A percentile compares a stretch with the other conserved stretches of the same genome.
phyloP scores from a whole-genome alignment of 2,888 invertebrate genomes.

The Chymomyza caudatula region DNA sequence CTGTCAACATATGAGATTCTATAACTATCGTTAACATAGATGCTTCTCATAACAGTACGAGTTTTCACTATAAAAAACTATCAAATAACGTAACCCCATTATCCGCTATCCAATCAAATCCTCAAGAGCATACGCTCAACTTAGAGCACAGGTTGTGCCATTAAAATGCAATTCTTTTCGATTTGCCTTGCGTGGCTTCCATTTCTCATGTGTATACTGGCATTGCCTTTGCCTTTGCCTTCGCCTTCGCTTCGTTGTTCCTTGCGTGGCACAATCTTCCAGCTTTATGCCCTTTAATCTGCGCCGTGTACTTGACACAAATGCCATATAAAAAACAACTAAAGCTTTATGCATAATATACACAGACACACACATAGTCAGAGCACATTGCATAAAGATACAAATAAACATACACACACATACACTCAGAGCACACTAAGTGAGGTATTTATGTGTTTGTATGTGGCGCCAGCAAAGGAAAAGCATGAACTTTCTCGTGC shows the following conservation, averaged over 20 bases:
- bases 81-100: slow-evolving; percentile 37
- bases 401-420: not conserved
- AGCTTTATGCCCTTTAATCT: slow-evolving; percentile 66
- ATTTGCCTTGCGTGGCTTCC: slow-evolving; percentile 46
- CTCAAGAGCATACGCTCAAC: not conserved
- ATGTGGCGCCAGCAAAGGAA: slow-evolving; percentile 15
- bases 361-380: slow-evolving; percentile 5
- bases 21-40: not conserved
- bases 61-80: slow-evolving; percentile 22
- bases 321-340: slow-evolving; percentile 55
- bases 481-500: slow-evolving; percentile 23
- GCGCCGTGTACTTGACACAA: slow-evolving; percentile 67
- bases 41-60: too few species aligned
- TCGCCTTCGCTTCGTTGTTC: not conserved
- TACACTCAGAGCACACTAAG: not conserved
- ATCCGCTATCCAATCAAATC: slow-evolving; percentile 30
- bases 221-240: not conserved
- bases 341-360: not conserved
- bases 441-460: not conserved
- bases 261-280: slow-evolving; percentile 50
- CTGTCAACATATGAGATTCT: not conserved
- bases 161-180: slow-evolving; percentile 67
- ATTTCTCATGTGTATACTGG: not conserved
- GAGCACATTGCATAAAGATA: slow-evolving; percentile 58
- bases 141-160: slow-evolving; percentile 49